Evolutionary conservation across 64 coral and sea anemone species (phyloP).

Genomic region (Cladopsammia gracilis): DNA sequence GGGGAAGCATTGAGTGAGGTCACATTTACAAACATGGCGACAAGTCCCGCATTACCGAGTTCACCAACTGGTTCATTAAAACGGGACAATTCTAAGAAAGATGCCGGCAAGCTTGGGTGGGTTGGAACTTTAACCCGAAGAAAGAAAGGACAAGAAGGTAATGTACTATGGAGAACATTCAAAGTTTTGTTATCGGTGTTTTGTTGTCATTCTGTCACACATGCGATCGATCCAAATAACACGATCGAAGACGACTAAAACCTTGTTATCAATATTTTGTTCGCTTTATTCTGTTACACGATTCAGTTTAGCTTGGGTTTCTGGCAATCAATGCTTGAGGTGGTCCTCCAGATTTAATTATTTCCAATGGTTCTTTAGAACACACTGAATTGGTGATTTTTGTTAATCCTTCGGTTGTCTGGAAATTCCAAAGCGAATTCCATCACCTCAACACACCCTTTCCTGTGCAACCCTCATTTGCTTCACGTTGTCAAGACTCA

Average conservation of each 20-base stretch:
- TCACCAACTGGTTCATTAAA: slow-evolving; percentile 71
- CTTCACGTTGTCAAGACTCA: no score
- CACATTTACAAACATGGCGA: slow-evolving; percentile 27
- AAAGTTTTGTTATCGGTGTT: no score
- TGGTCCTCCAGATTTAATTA: no score
- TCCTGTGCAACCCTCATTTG: not conserved
- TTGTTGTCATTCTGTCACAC: no score
- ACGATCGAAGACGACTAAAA: no score
- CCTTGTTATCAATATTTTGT: no score
- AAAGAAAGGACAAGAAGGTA: slow-evolving; percentile 76
- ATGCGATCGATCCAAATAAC: no score
- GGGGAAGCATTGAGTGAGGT: no score
- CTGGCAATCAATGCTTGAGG: no score
- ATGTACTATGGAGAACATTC: not conserved
- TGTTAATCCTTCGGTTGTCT: not conserved
- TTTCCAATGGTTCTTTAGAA: not conserved
- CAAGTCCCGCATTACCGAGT: slow-evolving; percentile 3
- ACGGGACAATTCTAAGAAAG: slow-evolving; percentile 79
- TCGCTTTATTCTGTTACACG: no score
- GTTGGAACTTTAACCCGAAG: slow-evolving; percentile 81
- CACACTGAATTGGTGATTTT: not conserved
- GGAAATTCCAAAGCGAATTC: slow-evolving; percentile 20
- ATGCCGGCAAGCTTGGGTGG: slow-evolving; percentile 76
- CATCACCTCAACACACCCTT: slow-evolving; percentile 16
- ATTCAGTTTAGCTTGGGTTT: no score